Percentiles rank a stretch among this genome's conserved stretches.
These are phyloP conservation scores for Oreochromis aureus DNA, from an alignment of 2,113 vertebrate genomes.

Conservation along the genomic window DNA sequence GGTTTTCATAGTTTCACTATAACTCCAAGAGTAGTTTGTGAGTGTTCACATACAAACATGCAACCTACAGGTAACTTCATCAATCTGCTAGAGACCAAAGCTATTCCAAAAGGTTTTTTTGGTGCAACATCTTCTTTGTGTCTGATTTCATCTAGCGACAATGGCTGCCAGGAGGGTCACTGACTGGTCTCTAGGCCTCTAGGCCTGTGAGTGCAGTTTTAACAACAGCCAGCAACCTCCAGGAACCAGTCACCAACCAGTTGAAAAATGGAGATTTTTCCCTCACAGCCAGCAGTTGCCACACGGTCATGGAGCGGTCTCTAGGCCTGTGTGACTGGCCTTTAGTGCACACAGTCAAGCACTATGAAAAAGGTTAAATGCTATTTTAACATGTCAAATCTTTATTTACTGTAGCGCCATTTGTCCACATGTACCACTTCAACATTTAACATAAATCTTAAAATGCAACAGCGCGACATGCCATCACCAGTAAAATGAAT, in stretches of 20 bases:
- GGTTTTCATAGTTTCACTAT: neutral
- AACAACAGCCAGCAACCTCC: neutral
- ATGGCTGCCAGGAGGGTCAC: neutral
- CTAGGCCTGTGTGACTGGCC: neutral
- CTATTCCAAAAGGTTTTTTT: neutral
- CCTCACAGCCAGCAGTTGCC: neutral
- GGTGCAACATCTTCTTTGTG: neutral
- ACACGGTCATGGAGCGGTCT: neutral
- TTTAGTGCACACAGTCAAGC: neutral
- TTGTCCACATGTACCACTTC: neutral
- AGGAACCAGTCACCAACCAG: neutral
- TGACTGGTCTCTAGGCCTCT: neutral
- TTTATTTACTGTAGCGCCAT: neutral
- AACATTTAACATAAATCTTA: neutral
- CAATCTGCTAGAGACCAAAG: neutral
- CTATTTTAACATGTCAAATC: neutral
- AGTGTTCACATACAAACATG: neutral
- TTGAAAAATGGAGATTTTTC: neutral
- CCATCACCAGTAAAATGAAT: neutral
- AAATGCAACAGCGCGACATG: neutral
- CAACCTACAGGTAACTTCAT: neutral
- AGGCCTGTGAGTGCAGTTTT: neutral
- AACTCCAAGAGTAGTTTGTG: neutral
- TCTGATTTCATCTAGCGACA: neutral
- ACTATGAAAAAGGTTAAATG: neutral